Conservation (phyloP, 2,888 invertebrate genomes). For the Catocala fraxini region DNA sequence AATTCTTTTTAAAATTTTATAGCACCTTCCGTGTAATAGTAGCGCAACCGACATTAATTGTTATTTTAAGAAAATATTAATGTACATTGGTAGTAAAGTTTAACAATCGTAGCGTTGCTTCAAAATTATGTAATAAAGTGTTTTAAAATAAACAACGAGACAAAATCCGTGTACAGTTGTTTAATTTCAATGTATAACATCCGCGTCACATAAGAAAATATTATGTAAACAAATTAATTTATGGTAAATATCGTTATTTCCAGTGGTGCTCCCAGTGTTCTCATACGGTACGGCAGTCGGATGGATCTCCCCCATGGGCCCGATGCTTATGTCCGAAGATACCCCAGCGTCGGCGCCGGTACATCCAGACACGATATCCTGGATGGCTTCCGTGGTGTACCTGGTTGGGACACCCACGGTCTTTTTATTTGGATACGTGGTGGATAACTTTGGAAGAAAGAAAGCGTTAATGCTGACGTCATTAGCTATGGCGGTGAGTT, state of each 20-base stretch:
- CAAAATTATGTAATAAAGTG: no score
- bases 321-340: slow-evolving; percentile 78
- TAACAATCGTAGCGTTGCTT: no score
- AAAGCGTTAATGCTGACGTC: slow-evolving; percentile 79
- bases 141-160: no score
- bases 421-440: slow-evolving; percentile 84
- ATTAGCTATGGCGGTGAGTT: slow-evolving; percentile 76
- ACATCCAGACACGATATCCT: slow-evolving; percentile 81
- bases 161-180: no score
- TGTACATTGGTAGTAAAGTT: no score
- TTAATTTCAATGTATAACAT: no score
- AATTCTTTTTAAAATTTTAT: no score
- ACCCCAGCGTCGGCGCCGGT: slow-evolving; percentile 78
- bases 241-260: slow-evolving; percentile 24
- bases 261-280: slow-evolving; percentile 87
- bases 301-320: slow-evolving; percentile 87
- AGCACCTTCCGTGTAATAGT: no score
- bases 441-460: slow-evolving; percentile 86
- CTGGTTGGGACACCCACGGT: slow-evolving; percentile 86
- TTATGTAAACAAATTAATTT: no score
- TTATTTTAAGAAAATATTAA: no score
- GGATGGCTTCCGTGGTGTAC: slow-evolving; percentile 87
- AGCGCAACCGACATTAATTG: no score
- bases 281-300: slow-evolving; percentile 86
- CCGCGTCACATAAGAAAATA: no score